Evolutionary conservation across 2,888 invertebrate genomes (phyloP), one percentile per base, ranked within the genome.

Genomic region (Zygaena filipendulae): DNA sequence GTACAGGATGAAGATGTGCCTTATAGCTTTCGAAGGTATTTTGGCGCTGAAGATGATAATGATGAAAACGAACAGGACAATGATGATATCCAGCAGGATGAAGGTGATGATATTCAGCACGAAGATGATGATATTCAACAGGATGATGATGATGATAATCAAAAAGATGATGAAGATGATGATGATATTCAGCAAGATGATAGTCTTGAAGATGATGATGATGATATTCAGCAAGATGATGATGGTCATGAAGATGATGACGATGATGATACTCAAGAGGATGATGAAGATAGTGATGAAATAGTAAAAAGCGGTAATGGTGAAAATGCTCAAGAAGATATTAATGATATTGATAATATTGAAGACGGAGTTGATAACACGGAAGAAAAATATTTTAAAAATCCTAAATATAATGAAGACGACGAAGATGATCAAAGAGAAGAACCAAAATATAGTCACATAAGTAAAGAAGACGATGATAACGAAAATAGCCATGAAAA

Each of bases 141-240:
- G 18, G 49, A 50, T 29, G 50, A 54, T 18, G 45, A 48, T 22
- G 41, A 39, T 9, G 36, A 47, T 13, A 35, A 45, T 26, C 42
- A 40, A 55, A 47, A 54, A 29, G 54, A 63, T 20, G 49, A 59
- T 35, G 52, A 68, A 19, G 66, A 35, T 18, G 44, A 51, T 11
- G 46, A 57, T 11, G 47, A 49, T 6, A 42, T 48, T 10, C 35
- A 47, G 5, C 44, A 51, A 11, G 43, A 47, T 12, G 46, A 49
- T n/a, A 43, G 44, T 11, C 40, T 50, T 6, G 23, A 41, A 11
- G 45, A 58, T 23, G 47, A 49, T 22, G 47, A 50, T 23, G 46
- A 52, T 18, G 45, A 47, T 20, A 49, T 51, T 11, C 44, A 44
- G 4, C 38, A 51, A 21, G 30, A 36, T 13, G 46, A 57, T 25